These are phyloP conservation scores for Aphidoletes aphidimyza DNA, from an alignment of 2,888 invertebrate genomes.

Conservation along the genomic window DNA sequence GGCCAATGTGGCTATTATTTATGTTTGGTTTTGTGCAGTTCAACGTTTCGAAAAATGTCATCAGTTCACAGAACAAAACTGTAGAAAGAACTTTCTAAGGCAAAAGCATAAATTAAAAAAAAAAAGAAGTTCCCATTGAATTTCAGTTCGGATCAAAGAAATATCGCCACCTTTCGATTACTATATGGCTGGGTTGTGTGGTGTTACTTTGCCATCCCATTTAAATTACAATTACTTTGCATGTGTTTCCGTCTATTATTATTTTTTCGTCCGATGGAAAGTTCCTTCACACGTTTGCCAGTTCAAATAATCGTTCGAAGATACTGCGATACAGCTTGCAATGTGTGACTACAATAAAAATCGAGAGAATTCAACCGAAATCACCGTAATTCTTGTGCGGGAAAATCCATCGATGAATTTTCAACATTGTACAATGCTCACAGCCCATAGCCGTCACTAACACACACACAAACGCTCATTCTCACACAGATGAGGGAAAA, in stretches of 20 bases:
- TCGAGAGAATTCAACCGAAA: neutral
- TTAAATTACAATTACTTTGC: constrained; percentile 18
- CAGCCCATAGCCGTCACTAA: no score
- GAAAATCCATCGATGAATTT: neutral
- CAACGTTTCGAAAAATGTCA: neutral
- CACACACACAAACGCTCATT: neutral
- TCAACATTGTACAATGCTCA: neutral
- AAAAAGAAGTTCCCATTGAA: constrained; percentile 8
- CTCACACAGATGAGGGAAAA: neutral
- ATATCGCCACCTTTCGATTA: neutral
- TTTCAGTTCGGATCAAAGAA: neutral
- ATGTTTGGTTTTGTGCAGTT: constrained; percentile 12
- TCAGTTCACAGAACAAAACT: neutral
- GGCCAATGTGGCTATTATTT: constrained; percentile 40
- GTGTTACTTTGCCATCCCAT: neutral
- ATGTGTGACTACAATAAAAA: constrained; percentile 6
- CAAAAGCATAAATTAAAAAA: neutral
- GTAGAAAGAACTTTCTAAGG: constrained; percentile 18
- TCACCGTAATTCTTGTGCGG: neutral
- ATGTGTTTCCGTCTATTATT: neutral
- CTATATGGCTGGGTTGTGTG: neutral
- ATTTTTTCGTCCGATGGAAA: neutral
- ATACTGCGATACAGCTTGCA: neutral
- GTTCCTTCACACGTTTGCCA: constrained; percentile 28
- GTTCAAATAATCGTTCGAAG: constrained; percentile 21